Base-by-base conservation (phyloP, 2,888 invertebrate genomes). In the Xestia rhomboidea region DNA sequence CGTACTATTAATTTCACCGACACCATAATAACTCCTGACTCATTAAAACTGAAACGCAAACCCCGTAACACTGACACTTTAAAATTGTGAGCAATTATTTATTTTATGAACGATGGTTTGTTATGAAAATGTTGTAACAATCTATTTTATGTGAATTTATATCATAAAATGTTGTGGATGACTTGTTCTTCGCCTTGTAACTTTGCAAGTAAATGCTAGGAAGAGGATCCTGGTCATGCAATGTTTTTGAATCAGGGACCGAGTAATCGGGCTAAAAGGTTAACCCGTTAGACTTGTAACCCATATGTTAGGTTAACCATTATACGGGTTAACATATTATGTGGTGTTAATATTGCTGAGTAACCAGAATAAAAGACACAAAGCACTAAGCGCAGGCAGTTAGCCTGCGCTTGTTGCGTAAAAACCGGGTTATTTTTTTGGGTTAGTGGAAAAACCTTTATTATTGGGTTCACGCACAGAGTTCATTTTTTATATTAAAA, bases 41-140 rank as follows among this genome's bases (percentile, higher is more conserved):
- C 88, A 88, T 89, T 88, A 88, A 88, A 88, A 89, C 82, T 89
- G 88, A 83, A 88, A 88, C 87, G 79, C 81, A 86, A 88, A 88
- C 84, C 88, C 79, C 73, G 84, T 78, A 76, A 76, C 78, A 89
- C 87, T 89, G 89, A 88, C 89, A 86, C 84, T 88, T 88, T 84
- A 88, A 88, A 88, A 88, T 88, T 80, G 83, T 83, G 44, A 54
- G 82, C 84, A 81, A 89, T 88, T 88, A 89, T 86, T 89, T 89
- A 89, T 84, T 84, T 81, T 83, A 83, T 79, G 89, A 89, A 63
- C 73, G 73, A 89, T 80, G 79, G 70, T 76, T 74, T 85, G 81
- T 81, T 87, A 76, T 78, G 81, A 73, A 73, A 85, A 83, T 86
- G 41, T 63, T 82, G 60, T 66, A 66, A 63, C 46, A 38, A 70